Evolutionary conservation across 2,113 vertebrate genomes (phyloP), one percentile per base, ranked within the genome.

Genomic region (Pollimyrus isidori): DNA sequence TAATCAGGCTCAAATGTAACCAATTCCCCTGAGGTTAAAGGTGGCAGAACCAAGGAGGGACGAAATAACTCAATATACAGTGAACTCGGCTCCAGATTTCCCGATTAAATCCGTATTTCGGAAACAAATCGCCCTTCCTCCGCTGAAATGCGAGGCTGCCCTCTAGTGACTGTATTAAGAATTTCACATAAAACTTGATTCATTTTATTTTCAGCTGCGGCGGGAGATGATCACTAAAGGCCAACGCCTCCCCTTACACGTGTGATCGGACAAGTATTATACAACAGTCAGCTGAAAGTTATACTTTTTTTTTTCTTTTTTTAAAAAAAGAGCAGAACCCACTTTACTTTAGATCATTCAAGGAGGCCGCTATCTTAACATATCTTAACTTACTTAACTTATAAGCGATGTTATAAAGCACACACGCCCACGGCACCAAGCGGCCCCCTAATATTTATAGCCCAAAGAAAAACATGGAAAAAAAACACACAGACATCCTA

Each of bases 11-110:
- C 52, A 50, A 89, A 50, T 69, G 23, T 35, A 89, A 83, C 76
- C 88, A 58, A 46, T 89, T 89, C 76, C 48, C 65, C 3, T 23
- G 76, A 89, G 88, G 73, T 58, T 56, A 82, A 83, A 89, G 48
- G 88, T 83, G 30, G 76, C 5, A 84, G 46, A 88, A 49, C 35
- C 45, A 26, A 88, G 45, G 46, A 58, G 42, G 87, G 53, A 76
- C 58, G 69, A 80, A 76, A 89, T 48, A 89, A 85, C 52, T 89
- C 83, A 45, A 62, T 82, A 85, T 82, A 53, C 45, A 89, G 88
- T 62, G 56, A 73, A 39, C 42, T 26, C 19, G 76, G 48, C n/a
- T 9, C 23, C 15, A 45, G 45, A 49, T 35, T 30, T 21, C 17
- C 26, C 82, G 48, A 17, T 50, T n/a, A 56, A 42, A 87, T 53